These are phyloP conservation scores for Sebastes kiyomatsui DNA, from an alignment of 2,797 vertebrate species.

Conservation along the genomic window DNA sequence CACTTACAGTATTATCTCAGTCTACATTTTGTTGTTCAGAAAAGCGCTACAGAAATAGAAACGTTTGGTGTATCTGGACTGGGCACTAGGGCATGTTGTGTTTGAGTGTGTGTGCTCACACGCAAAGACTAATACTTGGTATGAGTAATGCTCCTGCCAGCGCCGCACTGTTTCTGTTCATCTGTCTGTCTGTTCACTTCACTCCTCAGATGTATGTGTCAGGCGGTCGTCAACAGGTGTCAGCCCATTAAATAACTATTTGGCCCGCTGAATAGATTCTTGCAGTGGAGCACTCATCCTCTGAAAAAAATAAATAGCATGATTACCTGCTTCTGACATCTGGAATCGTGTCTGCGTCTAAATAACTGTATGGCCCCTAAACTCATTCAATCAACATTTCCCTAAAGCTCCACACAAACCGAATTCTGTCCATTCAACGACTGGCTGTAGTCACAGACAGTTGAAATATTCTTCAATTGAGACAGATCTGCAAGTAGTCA, in stretches of 20 bases:
- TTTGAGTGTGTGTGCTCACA: not conserved
- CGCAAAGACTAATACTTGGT: not conserved
- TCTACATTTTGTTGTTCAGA: not conserved
- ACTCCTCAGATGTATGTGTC: not conserved
- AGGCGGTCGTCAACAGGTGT: not conserved
- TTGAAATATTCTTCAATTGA: slow-evolving; percentile 23
- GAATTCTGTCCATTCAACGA: slow-evolving; percentile 11
- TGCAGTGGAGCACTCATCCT: not conserved
- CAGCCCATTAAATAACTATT: not conserved
- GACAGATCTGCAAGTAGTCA: slow-evolving; percentile 24
- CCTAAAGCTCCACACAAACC: not conserved
- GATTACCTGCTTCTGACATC: not conserved
- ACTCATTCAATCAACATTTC: not conserved
- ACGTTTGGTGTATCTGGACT: not conserved
- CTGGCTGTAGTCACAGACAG: not conserved
- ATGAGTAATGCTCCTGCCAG: not conserved
- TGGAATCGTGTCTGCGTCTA: not conserved
- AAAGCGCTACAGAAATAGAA: not conserved
- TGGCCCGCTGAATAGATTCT: not conserved
- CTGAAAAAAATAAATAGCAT: not conserved
- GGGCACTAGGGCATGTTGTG: not conserved
- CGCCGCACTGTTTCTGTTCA: not conserved
- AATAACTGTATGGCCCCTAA: not conserved
- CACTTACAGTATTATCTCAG: not conserved
- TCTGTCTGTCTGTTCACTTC: not conserved